Conservation (phyloP, 2,888 invertebrate species). For the Troides aeacus region DNA sequence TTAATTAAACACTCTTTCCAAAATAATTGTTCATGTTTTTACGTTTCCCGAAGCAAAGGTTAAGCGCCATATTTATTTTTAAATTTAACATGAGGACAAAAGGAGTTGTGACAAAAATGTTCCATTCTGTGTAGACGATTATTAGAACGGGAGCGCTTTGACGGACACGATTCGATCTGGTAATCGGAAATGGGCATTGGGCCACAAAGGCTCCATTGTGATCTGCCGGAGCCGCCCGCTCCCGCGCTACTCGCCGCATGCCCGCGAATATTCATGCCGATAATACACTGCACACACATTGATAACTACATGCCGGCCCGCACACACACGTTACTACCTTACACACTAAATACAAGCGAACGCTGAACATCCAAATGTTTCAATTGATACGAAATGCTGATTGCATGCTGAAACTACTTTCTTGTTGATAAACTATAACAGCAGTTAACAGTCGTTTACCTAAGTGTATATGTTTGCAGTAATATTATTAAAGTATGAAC, state of each 20-base stretch:
- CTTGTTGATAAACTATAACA: not conserved
- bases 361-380: not conserved
- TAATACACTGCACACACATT: slow-evolving; percentile 35
- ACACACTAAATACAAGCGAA: not conserved
- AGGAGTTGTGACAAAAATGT: slow-evolving; percentile 39
- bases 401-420: not conserved
- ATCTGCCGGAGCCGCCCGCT: slow-evolving; percentile 36
- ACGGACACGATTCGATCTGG: slow-evolving; percentile 75
- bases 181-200: slow-evolving; percentile 79
- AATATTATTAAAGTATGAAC: too few species aligned
- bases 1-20: not conserved
- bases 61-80: slow-evolving; percentile 6
- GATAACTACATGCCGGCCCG: slow-evolving; percentile 18
- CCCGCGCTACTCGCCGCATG: slow-evolving; percentile 39
- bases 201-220: slow-evolving; percentile 75
- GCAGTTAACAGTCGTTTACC: too few species aligned
- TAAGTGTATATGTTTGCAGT: too few species aligned
- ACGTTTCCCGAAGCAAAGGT: not conserved
- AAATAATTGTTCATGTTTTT: too few species aligned
- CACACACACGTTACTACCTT: not conserved
- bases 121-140: slow-evolving; percentile 47
- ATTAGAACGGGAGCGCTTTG: slow-evolving; percentile 64
- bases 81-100: slow-evolving; percentile 30
- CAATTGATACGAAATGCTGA: not conserved
- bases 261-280: slow-evolving; percentile 56